These are phyloP conservation scores for Phengaris alcon DNA, from an alignment of 2,888 invertebrate species.

Conservation along the genomic window DNA sequence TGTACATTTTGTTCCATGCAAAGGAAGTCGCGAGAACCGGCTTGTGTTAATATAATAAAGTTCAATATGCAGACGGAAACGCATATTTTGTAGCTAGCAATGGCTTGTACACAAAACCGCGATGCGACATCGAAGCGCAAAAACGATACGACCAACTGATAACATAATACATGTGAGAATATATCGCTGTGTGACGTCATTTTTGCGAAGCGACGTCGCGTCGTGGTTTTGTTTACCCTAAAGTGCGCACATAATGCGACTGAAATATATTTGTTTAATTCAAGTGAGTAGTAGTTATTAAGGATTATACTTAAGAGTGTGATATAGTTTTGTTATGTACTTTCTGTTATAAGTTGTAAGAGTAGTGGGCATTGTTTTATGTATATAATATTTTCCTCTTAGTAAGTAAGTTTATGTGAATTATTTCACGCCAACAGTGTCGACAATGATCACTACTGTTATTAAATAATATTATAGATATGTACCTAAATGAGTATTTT, in stretches of 20 bases:
- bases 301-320: constrained; percentile 24
- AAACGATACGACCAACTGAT: not conserved
- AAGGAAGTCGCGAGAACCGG: not conserved
- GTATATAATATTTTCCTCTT: constrained; percentile 19
- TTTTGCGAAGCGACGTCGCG: not conserved
- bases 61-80: not conserved
- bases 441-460: constrained; percentile 17
- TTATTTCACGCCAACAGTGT: not conserved
- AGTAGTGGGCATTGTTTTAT: constrained; percentile 19
- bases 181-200: not conserved
- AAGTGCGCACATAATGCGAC: not conserved
- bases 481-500: not conserved
- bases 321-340: constrained; percentile 23
- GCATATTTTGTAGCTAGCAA: not conserved
- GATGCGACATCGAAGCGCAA: too few species aligned
- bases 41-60: not conserved
- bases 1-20: not conserved
- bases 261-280: not conserved
- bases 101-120: too few species aligned
- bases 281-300: not conserved
- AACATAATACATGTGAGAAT: not conserved
- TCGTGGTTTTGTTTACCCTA: not conserved
- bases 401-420: constrained; percentile 23
- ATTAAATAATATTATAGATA: not conserved
- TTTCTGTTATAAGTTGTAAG: constrained; percentile 6